Evolutionary conservation across 2,888 invertebrate species (phyloP).

Genomic region (Pyrgus malvae): DNA sequence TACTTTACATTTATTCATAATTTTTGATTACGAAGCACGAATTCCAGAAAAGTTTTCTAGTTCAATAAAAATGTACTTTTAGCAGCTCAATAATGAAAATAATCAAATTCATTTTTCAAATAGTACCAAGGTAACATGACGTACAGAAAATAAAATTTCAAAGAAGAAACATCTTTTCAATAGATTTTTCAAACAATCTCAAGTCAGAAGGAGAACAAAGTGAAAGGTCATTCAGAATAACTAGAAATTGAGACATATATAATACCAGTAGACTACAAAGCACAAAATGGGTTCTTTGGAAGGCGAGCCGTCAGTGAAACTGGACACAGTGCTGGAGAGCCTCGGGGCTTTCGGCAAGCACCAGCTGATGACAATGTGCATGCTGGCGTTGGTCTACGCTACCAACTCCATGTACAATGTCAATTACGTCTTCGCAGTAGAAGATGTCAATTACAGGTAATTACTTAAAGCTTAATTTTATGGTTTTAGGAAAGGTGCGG

Average conservation of each 20-base stretch:
- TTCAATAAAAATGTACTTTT: too few relatives aligned
- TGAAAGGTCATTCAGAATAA: too few relatives aligned
- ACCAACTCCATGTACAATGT: conserved; percentile 75
- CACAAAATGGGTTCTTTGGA: conserved; percentile 15
- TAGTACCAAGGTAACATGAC: too few relatives aligned
- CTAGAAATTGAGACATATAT: not conserved
- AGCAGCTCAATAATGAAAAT: too few relatives aligned
- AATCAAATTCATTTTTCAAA: too few relatives aligned
- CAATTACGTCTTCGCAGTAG: conserved; percentile 72
- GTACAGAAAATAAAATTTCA: too few relatives aligned
- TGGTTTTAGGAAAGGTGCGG: too few relatives aligned
- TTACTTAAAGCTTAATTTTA: not conserved
- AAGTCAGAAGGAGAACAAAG: too few relatives aligned
- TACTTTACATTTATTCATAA: too few relatives aligned
- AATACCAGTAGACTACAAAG: not conserved
- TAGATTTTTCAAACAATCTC: not conserved
- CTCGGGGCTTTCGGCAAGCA: conserved; percentile 75
- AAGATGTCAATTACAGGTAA: conserved; percentile 65
- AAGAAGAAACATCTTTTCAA: too few relatives aligned
- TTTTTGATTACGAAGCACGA: too few relatives aligned
- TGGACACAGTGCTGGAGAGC: conserved; percentile 65
- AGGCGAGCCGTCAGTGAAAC: conserved; percentile 46
- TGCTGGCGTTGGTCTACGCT: conserved; percentile 70
- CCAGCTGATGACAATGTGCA: conserved; percentile 63
- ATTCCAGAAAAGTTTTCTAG: too few relatives aligned